These are phyloP conservation scores for Merops nubicus DNA, from an alignment of 2,113 vertebrate genomes.

Conservation along the genomic window DNA sequence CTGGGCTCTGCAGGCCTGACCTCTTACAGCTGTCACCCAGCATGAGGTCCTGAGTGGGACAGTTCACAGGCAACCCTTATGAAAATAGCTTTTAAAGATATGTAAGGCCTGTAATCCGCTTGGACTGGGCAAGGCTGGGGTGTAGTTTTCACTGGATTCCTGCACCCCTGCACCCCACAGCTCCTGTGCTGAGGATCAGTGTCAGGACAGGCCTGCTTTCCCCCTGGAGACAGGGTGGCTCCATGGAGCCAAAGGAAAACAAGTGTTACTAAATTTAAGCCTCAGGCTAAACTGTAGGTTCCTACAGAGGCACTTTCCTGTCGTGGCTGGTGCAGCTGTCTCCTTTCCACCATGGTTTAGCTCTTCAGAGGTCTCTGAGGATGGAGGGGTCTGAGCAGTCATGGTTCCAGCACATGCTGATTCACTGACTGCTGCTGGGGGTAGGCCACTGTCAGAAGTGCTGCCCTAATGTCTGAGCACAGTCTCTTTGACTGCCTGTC, in stretches of 20 bases:
- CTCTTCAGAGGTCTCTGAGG: neutral
- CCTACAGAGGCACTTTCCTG: neutral
- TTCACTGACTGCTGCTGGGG: neutral
- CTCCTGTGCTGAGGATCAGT: neutral
- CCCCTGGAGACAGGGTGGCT: neutral
- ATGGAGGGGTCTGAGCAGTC: neutral
- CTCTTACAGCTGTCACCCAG: neutral
- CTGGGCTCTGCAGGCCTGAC: neutral
- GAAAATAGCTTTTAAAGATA: neutral
- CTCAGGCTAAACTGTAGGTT: neutral
- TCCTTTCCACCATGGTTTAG: neutral
- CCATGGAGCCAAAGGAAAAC: neutral
- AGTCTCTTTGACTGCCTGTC: neutral
- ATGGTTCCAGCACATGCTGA: neutral
- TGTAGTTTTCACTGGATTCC: neutral
- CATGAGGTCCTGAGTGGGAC: neutral
- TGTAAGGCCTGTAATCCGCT: neutral
- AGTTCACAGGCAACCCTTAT: neutral
- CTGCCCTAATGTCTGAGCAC: no score
- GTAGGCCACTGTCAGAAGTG: neutral
- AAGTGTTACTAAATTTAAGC: conserved; percentile 39
- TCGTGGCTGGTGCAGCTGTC: conserved; percentile 11
- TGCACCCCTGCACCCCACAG: neutral
- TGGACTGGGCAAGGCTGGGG: neutral
- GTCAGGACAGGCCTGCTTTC: neutral